phyloP scores from a whole-genome alignment of 2,888 invertebrate species.

The Shargacucullia verbasci region DNA sequence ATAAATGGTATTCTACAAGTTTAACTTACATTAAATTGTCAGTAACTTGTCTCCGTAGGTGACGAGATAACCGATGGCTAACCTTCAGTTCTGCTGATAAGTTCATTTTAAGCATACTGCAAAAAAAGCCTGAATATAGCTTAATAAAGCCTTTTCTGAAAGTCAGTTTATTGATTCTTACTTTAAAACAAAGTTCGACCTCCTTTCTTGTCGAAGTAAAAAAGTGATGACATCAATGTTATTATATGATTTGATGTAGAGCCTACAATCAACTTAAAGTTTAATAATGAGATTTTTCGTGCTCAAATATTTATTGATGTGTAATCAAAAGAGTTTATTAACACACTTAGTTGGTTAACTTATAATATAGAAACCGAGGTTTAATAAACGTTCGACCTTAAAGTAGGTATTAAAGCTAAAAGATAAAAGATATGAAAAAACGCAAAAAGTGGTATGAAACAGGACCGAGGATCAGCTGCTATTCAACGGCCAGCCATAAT shows the following conservation, averaged over 20 bases:
- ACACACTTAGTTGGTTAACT: neutral
- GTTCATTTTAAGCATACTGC: constrained; percentile 12
- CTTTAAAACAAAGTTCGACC: constrained; percentile 3
- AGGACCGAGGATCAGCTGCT: constrained; percentile 44
- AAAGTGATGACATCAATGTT: no score
- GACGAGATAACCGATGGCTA: no score
- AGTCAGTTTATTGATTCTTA: constrained; percentile 26
- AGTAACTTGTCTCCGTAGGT: no score
- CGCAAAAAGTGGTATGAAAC: constrained; percentile 54
- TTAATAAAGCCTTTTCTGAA: constrained; percentile 20
- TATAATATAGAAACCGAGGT: constrained; percentile 1
- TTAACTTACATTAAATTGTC: no score
- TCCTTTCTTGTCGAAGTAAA: no score
- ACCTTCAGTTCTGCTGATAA: constrained; percentile 12
- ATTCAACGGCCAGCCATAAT: constrained; percentile 63
- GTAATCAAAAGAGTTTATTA: neutral
- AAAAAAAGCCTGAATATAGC: constrained; percentile 21
- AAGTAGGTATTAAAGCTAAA: constrained; percentile 39
- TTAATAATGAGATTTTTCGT: constrained; percentile 22
- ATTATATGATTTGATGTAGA: no score
- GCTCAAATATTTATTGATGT: neutral
- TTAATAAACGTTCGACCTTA: constrained; percentile 29
- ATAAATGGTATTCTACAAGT: no score
- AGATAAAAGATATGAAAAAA: constrained; percentile 52
- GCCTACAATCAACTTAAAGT: constrained; percentile 1